Base-by-base conservation (phyloP, 2,888 invertebrate species). In the Odontocerum albicorne region DNA sequence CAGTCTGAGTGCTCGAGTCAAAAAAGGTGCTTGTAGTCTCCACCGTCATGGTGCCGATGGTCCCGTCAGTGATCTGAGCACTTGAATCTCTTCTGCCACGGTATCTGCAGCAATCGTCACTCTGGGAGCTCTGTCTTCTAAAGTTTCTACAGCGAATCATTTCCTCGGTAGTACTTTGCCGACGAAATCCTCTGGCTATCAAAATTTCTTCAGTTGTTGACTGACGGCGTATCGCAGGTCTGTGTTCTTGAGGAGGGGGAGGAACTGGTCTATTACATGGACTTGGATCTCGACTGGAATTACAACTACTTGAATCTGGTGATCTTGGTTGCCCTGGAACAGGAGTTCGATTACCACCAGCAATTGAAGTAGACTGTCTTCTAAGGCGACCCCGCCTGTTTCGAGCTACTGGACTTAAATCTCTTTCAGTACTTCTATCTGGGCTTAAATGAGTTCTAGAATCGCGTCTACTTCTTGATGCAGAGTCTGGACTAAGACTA, bases 71-170 rank as follows among this genome's bases (percentile, higher is more conserved):
- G 66, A 94, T 94, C 74, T 94, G 94, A 0, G 92, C 92, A 38
- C 89, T 87, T 1, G 93, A 93, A 69, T 94, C 93, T 8, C 90
- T 76, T 1, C 90, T 78, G 1, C 90, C 90, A 13, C 88, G 79
- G 59, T 79, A 85, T 64, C 85, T 77, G 63, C 81, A 83, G 8
- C 84, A 83, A 66, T 92, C 92, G 66, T 93, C 93, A 66, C 92
- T 92, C 70, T 93, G 93, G 1, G 92, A 92, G 66, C 90, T 90
- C 70, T 92, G 91, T 13, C 93, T 81, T n/a, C 93, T 82, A 68
- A 93, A 94, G 70, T 94, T 94, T 22, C 93, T 80, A 67, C 93
- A 93, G 7, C 93, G 81, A 57, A 93, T 93, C 90, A 93, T 93
- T 72, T 94, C 94, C 67, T 94, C 93, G 0, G 92, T 93, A 6